Evolutionary conservation across 35 echinoderm and acorn worm species (phyloP), one percentile per base, ranked within the genome.

Genomic region (Patiria miniata): DNA sequence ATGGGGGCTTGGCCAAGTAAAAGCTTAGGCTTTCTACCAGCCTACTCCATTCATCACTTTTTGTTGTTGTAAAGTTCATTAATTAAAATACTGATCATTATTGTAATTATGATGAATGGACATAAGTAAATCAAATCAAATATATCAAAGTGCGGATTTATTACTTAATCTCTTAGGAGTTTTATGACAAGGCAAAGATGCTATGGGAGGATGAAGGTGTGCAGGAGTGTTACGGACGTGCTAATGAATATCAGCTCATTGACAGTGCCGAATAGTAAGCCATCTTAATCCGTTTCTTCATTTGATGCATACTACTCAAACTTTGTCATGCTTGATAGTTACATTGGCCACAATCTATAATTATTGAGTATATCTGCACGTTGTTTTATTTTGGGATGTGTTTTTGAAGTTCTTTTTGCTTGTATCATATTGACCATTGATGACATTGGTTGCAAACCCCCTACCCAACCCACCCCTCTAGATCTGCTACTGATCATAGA

Each of bases 251-350:
- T 77, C 95, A 97, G 52, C 89, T 97, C 22, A 93, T 97, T 68
- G 95, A 97, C 79, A 93, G 95, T 88, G 95, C 95, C 37, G 83
- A 85, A 39, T 96, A 96, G 94, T 96, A 86, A 93, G 90, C 86
- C 21, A 30, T 21, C 26, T 78, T 87, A 6, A 47, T 47, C n/a
- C n/a, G n/a, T n/a, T n/a, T 47, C 42, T 47, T 6, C 4, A 47
- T 47, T 47, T n/a, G n/a, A n/a, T n/a, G n/a, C n/a, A n/a, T n/a
- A n/a, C n/a, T n/a, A n/a, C n/a, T n/a, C n/a, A n/a, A n/a, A n/a
- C n/a, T n/a, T n/a, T n/a, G n/a, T n/a, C n/a, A n/a, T n/a, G n/a
- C n/a, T n/a, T n/a, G n/a, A n/a, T n/a, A n/a, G n/a, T n/a, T n/a
- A n/a, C n/a, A n/a, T n/a, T n/a, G n/a, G n/a, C n/a, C 32, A 10